These are phyloP conservation scores for Oscheius myriophilus DNA, from an alignment of 2,888 invertebrate species.

Conservation along the genomic window DNA sequence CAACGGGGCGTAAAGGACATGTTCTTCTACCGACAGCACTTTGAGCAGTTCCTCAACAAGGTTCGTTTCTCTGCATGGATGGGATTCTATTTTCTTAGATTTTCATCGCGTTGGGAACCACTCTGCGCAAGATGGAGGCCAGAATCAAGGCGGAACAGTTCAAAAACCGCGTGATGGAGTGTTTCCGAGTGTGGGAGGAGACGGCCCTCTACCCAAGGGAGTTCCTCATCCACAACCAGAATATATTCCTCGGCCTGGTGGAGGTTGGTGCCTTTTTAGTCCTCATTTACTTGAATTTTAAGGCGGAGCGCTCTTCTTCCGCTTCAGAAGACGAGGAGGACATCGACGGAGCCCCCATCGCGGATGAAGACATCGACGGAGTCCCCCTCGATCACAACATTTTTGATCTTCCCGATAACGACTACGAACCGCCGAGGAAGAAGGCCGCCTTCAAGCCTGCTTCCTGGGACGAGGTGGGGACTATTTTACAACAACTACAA, in stretches of 20 bases:
- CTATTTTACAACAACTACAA: background rate
- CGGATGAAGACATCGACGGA: slow-evolving; percentile 51
- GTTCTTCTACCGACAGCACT: slow-evolving; percentile 81
- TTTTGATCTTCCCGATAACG: background rate
- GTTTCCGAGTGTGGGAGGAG: slow-evolving; percentile 87
- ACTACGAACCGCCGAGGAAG: slow-evolving; percentile 15
- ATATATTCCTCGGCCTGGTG: slow-evolving; percentile 85
- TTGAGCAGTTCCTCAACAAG: slow-evolving; percentile 65
- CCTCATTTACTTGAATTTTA: slow-evolving; percentile 5
- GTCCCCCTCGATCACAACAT: slow-evolving; percentile 20
- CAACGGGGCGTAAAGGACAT: slow-evolving; percentile 91
- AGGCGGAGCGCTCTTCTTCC: slow-evolving; percentile 19
- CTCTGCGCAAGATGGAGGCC: slow-evolving; percentile 82
- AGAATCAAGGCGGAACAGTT: slow-evolving; percentile 94
- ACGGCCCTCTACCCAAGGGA: slow-evolving; percentile 95
- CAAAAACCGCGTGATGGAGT: slow-evolving; percentile 75
- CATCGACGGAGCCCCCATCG: slow-evolving; percentile 47
- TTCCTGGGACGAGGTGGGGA: slow-evolving; percentile 32
- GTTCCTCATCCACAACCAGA: slow-evolving; percentile 86
- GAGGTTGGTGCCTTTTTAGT: slow-evolving; percentile 20
- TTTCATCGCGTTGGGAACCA: slow-evolving; percentile 81
- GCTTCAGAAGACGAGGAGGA: slow-evolving; percentile 34
- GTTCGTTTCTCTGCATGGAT: too few relatives aligned
- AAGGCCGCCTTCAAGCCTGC: slow-evolving; percentile 15
- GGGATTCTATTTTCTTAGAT: slow-evolving; percentile 75